Conservation (phyloP, 2,113 vertebrate genomes). For the Nesoenas mayeri region DNA sequence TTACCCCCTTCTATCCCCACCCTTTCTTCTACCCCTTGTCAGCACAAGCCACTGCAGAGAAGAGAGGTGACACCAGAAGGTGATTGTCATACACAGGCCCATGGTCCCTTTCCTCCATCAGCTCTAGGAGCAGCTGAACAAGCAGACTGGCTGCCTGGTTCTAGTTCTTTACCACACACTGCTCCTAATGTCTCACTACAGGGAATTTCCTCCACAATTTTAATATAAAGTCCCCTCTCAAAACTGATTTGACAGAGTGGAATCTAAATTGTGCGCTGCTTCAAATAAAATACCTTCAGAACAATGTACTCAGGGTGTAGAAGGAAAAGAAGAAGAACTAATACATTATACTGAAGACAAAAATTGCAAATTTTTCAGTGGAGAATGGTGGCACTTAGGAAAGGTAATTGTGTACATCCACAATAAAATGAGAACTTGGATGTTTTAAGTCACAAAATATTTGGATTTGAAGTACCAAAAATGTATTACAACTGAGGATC, state of each 20-base stretch:
- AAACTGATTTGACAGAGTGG: neutral
- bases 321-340: neutral
- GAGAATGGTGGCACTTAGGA: neutral
- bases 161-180: neutral
- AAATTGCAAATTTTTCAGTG: neutral
- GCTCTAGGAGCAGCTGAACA: neutral
- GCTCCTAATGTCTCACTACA: neutral
- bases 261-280: neutral
- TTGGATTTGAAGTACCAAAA: neutral
- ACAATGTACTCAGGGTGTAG: neutral
- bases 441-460: neutral
- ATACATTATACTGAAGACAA: neutral
- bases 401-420: neutral
- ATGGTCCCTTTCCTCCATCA: neutral
- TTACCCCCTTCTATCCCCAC: neutral
- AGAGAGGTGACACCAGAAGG: neutral
- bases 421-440: neutral
- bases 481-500: neutral
- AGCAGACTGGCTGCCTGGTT: neutral
- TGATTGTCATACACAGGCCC: rapidly evolving
- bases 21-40: neutral
- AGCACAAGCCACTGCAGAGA: neutral
- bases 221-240: neutral
- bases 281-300: neutral
- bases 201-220: neutral